These are phyloP conservation scores for Omphaloscelis lunosa DNA, from an alignment of 2,888 invertebrate genomes.

Conservation along the genomic window DNA sequence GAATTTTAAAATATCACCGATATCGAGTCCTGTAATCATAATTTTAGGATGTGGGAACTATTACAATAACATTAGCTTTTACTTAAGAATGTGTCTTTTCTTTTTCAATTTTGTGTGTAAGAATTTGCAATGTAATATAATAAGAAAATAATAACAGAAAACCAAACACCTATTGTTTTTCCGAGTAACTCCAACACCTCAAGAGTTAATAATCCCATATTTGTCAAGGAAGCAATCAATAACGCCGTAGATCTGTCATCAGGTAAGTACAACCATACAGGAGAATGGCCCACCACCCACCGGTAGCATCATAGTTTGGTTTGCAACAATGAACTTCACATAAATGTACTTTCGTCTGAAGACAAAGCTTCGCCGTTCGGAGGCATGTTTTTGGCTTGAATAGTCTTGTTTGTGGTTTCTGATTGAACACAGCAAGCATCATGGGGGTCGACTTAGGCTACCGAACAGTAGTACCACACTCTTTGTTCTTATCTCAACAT, in stretches of 20 bases:
- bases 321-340: slow-evolving; percentile 80
- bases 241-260: slow-evolving; percentile 85
- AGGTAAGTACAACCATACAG: slow-evolving; percentile 72
- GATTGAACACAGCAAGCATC: slow-evolving; percentile 80
- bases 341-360: slow-evolving; percentile 75
- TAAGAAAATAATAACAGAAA: slow-evolving; percentile 14
- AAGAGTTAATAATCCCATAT: slow-evolving; percentile 66
- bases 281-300: slow-evolving; percentile 83
- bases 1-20: slow-evolving; percentile 11
- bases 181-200: slow-evolving; percentile 32
- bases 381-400: slow-evolving; percentile 72
- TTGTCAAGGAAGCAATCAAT: slow-evolving; percentile 83
- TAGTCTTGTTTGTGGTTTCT: slow-evolving; percentile 87
- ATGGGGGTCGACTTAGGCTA: slow-evolving; percentile 80
- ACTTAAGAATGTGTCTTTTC: background rate
- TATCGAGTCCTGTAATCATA: background rate
- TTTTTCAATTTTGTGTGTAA: background rate
- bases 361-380: slow-evolving; percentile 73
- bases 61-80: too few species aligned
- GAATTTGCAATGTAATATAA: background rate
- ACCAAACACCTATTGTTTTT: slow-evolving; percentile 53
- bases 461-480: slow-evolving; percentile 81
- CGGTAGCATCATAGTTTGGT: slow-evolving; percentile 87
- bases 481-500: slow-evolving; percentile 85
- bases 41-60: background rate